Conservation (phyloP, 2,113 vertebrate genomes). For the Nestor notabilis region DNA sequence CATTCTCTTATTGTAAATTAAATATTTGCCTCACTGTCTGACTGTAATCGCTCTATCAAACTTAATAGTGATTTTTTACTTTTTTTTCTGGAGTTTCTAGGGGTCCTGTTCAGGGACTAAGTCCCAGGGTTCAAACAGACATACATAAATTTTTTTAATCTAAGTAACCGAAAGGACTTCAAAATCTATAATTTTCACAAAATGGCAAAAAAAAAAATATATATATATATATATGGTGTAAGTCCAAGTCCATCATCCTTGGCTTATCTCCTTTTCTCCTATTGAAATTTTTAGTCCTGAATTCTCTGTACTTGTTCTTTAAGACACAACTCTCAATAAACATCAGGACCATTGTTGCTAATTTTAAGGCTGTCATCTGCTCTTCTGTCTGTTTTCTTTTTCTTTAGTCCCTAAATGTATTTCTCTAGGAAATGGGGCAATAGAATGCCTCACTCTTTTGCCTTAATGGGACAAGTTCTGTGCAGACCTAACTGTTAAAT, state of each 20-base stretch:
- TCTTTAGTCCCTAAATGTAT: background rate
- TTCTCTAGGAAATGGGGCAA: background rate
- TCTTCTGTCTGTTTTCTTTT: background rate
- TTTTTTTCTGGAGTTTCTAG: background rate
- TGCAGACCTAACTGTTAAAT: background rate
- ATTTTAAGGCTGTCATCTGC: background rate
- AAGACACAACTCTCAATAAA: background rate
- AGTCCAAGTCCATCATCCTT: background rate
- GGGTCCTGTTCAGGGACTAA: background rate
- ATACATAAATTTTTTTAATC: background rate
- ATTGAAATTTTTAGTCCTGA: background rate
- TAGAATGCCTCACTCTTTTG: background rate
- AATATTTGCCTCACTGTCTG: background rate
- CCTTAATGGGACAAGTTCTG: background rate
- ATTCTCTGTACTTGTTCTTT: background rate
- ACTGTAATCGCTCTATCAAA: background rate
- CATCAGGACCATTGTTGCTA: background rate
- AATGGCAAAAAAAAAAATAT: background rate
- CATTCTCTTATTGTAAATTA: background rate
- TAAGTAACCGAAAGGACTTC: background rate
- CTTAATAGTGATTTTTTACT: background rate
- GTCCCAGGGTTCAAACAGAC: background rate
- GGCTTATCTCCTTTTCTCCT: background rate
- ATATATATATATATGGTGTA: too few species aligned
- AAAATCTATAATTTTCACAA: background rate